Evolutionary conservation across 2,113 vertebrate genomes (phyloP), one percentile per base, ranked within the genome.

Genomic region (Catharus minimus): DNA sequence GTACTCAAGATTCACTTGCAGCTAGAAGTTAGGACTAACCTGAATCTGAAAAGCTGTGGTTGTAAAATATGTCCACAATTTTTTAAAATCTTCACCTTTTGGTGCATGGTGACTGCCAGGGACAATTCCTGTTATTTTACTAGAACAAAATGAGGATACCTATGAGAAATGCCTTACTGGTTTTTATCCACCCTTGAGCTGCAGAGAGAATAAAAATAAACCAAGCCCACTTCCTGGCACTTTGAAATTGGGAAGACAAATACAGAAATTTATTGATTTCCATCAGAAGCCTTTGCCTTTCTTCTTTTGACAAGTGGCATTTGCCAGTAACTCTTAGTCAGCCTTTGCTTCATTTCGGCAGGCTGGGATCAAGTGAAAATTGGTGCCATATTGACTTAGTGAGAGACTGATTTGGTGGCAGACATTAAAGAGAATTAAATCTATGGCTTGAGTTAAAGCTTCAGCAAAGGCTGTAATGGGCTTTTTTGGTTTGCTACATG

Each of bases 341-440:
- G 52, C 60, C n/a, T 26, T 38, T 32, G 22, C n/a, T 75, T 72
- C 26, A 1, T 52, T 76, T 41, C 41, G 17, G 14, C 24, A 36
- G 53, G 41, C 68, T 86, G 55, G 67, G 71, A 13, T 41, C 4
- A 23, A 72, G 53, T 44, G 60, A 47, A 77, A 73, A 74, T 44
- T 44, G 39, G 33, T 74, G 44, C 60, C 0, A 0, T 50, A 18
- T 46, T 76, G 91, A 69, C 55, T 47, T 52, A 10, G 27, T 2
- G 6, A 74, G 84, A 46, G 38, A 17, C 62, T 89, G 71, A 28
- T 50, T 86, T 67, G 47, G 18, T 78, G 46, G 65, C 49, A 76
- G 55, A 39, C 36, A 9, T 80, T 56, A 83, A 81, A 71, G 82
- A 69, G 75, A 82, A 76, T 77, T 82, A 90, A 92, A 89, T 61